Base-by-base conservation (phyloP, 2,888 invertebrate species). In the Stramonita haemastoma region DNA sequence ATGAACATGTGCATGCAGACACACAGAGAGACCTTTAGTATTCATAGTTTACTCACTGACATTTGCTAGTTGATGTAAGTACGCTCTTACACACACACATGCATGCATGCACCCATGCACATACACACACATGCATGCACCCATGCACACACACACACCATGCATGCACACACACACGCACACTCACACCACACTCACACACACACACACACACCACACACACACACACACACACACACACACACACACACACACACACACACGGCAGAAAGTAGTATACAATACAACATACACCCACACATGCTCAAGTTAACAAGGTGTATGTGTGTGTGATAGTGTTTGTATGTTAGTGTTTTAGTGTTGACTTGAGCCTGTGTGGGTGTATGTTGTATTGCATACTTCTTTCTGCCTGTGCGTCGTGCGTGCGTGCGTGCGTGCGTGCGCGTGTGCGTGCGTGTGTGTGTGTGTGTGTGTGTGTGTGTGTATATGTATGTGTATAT, bases 171-270 rank as follows among this genome's bases (percentile, higher is more conserved):
- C 73, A n/a, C 6, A n/a, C 73, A 11, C 29, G n/a, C 73, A 2
- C 73, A n/a, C 29, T n/a, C 73, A 73, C 73, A n/a, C 2, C 73
- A n/a, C 73, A 11, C 73, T 0, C 73, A 73, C 73, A n/a, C 73
- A 11, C n/a, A n/a, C 73, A 73, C 73, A n/a, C 29, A n/a, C 29
- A 73, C 73, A 73, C 2, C 73, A 73, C 73, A 73, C 73, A 73
- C 73, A 73, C 73, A 73, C 73, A 73, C 73, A 73, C 73, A 73
- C 73, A 73, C 73, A 73, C 73, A 73, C 73, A n/a, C 73, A 73
- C 73, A 73, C 73, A n/a, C 73, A n/a, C 73, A 11, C 73, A 0
- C 73, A 73, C 73, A n/a, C 73, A 11, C n/a, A n/a, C 73, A 73
- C 73, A n/a, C 29, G 6, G n/a, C n/a, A n/a, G n/a, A n/a, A n/a